Conservation (phyloP, 2,113 vertebrate genomes). For the Cranoglanis bouderius region DNA sequence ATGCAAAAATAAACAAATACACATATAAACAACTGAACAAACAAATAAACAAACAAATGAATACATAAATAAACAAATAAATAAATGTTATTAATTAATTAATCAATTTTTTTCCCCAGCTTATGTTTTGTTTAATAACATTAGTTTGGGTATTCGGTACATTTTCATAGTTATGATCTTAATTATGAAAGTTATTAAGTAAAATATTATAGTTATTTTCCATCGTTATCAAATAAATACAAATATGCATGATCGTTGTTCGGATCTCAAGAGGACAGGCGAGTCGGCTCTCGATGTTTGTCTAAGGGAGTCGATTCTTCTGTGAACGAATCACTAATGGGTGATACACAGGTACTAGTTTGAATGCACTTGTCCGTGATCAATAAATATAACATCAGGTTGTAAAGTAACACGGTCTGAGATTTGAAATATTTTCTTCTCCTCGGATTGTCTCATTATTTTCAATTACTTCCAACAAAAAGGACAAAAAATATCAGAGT, state of each 20-base stretch:
- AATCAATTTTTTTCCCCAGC: too few species aligned
- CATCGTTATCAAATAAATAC: neutral
- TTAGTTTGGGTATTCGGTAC: too few species aligned
- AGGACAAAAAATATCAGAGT: slow-evolving; percentile 6
- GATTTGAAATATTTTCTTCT: too few species aligned
- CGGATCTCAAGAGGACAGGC: neutral
- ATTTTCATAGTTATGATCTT: too few species aligned
- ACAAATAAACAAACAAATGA: too few species aligned
- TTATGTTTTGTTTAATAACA: too few species aligned
- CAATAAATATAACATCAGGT: neutral
- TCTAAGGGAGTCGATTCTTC: neutral
- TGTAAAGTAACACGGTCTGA: neutral
- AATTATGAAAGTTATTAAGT: too few species aligned
- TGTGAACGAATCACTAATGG: neutral
- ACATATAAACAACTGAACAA: too few species aligned
- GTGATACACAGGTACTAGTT: neutral
- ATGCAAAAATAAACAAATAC: too few species aligned
- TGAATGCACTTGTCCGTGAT: neutral
- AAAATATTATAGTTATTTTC: too few species aligned
- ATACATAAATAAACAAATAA: too few species aligned
- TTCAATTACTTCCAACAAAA: neutral
- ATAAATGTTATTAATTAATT: too few species aligned
- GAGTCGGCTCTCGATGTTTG: neutral
- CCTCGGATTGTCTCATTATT: neutral
- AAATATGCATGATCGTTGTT: neutral